Base-by-base conservation (phyloP, 2,113 vertebrate genomes). In the Ptyas mucosa region DNA sequence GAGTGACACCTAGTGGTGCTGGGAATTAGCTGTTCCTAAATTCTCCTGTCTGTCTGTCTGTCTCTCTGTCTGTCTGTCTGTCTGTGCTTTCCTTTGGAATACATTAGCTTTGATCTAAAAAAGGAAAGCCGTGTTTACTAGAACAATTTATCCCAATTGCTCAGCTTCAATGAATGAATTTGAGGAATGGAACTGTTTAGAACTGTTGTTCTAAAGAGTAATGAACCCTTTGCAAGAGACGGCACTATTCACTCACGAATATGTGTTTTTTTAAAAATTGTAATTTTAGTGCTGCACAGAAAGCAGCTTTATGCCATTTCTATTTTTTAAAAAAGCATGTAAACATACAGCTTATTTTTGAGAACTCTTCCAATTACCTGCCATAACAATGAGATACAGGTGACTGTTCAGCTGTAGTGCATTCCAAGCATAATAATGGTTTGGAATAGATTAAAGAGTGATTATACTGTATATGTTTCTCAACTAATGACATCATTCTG, bases 1-100 rank as follows among this genome's bases (percentile, higher is more conserved):
- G 34, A 90, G 34, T 81, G 91, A 54, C 93, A 94, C 89, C 85
- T 92, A 88, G 85, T 92, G 93, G 86, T 21, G 43, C 9, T 61
- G n/a, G 61, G 34, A 92, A 92, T 34, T 26, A 61, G 61, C 46
- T 52, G 18, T 26, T 46, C 14, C 43, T 93, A 52, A 21, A 26
- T 81, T 81, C 29, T 46, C 14, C 29, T 53, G 43, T 5, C 21
- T 23, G 24, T 46, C 64, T 85, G 8, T 11, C 52, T 53, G 43
- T 5, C 21, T 23, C 18, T 46, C 64, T 85, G 8, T 11, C 52
- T 26, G 43, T 39, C 43, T 43, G 43, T 43, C 64, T 51, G 23
- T 39, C 24, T 52, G 5, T 51, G 20, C 5, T 49, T 85, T 91
- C 11, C 29, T 46, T 53, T 92, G 57, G 26, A 89, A 89, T 55